Evolutionary conservation across 2,888 invertebrate species (phyloP).

Genomic region (Cheiracanthium punctorium): DNA sequence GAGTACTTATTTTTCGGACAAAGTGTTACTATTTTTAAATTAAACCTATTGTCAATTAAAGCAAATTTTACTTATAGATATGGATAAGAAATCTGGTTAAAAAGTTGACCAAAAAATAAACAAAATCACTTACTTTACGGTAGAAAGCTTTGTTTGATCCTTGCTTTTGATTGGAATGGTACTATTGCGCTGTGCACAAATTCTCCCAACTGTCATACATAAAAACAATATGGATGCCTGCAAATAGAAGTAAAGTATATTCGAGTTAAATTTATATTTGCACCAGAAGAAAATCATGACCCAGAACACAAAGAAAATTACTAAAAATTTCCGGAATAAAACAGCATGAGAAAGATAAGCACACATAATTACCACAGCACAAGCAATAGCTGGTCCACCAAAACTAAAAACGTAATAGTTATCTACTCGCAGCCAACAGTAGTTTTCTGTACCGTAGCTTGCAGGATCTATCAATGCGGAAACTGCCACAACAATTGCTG

Average conservation of each 20-base stretch:
- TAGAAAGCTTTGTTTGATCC: constrained; percentile 90
- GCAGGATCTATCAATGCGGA: constrained; percentile 87
- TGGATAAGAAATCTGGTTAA: too few species aligned
- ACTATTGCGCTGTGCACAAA: constrained; percentile 85
- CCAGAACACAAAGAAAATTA: too few species aligned
- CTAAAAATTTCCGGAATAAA: too few species aligned
- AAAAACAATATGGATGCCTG: constrained; percentile 87
- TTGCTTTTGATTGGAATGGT: constrained; percentile 89
- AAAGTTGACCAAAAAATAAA: too few species aligned
- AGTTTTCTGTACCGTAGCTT: constrained; percentile 87
- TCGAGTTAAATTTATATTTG: too few species aligned
- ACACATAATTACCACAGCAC: constrained; percentile 79
- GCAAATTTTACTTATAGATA: too few species aligned
- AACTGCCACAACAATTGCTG: constrained; percentile 86
- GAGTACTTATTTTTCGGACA: too few species aligned
- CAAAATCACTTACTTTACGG: constrained; percentile 86
- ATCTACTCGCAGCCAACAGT: constrained; percentile 91
- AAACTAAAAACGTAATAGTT: constrained; percentile 94
- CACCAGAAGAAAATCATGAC: too few species aligned
- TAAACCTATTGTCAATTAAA: too few species aligned
- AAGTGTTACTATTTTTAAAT: too few species aligned
- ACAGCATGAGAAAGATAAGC: too few species aligned
- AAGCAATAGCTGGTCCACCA: constrained; percentile 90
- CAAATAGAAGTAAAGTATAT: too few species aligned
- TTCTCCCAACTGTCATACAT: constrained; percentile 92